Conservation (phyloP, 2,113 vertebrate genomes). For the Spheniscus mendiculus region DNA sequence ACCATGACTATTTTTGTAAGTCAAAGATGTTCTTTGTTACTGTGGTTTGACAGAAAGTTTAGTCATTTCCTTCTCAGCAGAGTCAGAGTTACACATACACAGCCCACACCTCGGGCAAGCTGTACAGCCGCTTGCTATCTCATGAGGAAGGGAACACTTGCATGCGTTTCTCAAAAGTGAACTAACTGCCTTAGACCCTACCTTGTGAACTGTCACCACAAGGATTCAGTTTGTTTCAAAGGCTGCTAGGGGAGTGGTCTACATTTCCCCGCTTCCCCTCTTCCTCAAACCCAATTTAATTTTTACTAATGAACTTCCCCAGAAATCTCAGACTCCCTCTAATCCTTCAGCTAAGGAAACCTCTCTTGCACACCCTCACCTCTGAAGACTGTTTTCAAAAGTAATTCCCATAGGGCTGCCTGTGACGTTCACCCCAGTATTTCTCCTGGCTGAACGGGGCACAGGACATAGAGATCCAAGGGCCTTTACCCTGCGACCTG, state of each 20-base stretch:
- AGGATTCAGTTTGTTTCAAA: background rate
- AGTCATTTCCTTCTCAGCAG: conserved; percentile 67
- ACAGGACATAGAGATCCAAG: fast-evolving
- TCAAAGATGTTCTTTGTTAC: conserved; percentile 71
- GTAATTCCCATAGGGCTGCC: background rate
- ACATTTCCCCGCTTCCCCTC: background rate
- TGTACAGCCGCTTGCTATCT: fast-evolving
- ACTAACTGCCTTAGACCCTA: background rate
- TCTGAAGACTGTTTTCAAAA: background rate
- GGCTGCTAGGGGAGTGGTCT: background rate
- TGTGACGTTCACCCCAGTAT: background rate
- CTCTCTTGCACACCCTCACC: background rate
- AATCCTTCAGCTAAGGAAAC: background rate
- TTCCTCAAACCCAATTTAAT: background rate
- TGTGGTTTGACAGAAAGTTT: conserved; percentile 37
- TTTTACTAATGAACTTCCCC: background rate
- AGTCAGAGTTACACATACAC: background rate
- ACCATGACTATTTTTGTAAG: background rate
- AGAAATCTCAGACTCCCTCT: background rate
- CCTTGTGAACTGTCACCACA: background rate
- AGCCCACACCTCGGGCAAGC: background rate
- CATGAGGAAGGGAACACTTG: background rate
- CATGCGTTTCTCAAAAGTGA: background rate
- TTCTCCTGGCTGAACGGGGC: background rate
- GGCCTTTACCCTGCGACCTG: background rate